A percentile compares a stretch with the other conserved stretches of the same genome.
These are phyloP conservation scores for Pissodes strobi DNA, from an alignment of 1,140 invertebrate genomes.

Conservation along the genomic window DNA sequence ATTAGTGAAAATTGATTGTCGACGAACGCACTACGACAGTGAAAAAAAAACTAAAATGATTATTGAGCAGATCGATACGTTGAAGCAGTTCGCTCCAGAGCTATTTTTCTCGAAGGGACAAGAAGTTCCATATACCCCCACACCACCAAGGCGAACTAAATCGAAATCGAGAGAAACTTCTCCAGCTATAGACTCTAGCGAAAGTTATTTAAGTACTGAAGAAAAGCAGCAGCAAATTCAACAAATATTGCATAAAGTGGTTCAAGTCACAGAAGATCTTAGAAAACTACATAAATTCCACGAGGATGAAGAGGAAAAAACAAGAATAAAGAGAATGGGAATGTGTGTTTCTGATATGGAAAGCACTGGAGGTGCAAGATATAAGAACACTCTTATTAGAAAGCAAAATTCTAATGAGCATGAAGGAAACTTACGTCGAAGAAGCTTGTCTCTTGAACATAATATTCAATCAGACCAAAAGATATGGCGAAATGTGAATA, in stretches of 20 bases:
- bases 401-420: slow-evolving; percentile 53
- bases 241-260: slow-evolving; percentile 55
- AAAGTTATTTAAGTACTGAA: slow-evolving; percentile 41
- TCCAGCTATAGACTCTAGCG: slow-evolving; percentile 59
- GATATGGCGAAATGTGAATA: slow-evolving; percentile 72
- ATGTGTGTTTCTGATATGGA: slow-evolving; percentile 57
- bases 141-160: slow-evolving; percentile 62
- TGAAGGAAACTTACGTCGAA: slow-evolving; percentile 63
- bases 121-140: slow-evolving; percentile 58
- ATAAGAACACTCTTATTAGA: slow-evolving; percentile 56
- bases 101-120: slow-evolving; percentile 53
- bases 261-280: slow-evolving; percentile 61
- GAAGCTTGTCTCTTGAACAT: slow-evolving; percentile 77
- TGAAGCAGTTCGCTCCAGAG: slow-evolving; percentile 74
- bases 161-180: slow-evolving; percentile 66
- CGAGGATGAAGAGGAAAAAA: slow-evolving; percentile 60
- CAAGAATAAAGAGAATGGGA: slow-evolving; percentile 53
- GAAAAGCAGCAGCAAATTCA: slow-evolving; percentile 53
- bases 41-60: slow-evolving; percentile 69
- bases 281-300: slow-evolving; percentile 57
- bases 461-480: slow-evolving; percentile 60
- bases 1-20: slow-evolving; percentile 58
- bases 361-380: slow-evolving; percentile 33
- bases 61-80: slow-evolving; percentile 77
- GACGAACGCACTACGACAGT: slow-evolving; percentile 65